These are phyloP conservation scores for Blennius ocellaris DNA, from an alignment of 2,113 vertebrate genomes.

Conservation along the genomic window DNA sequence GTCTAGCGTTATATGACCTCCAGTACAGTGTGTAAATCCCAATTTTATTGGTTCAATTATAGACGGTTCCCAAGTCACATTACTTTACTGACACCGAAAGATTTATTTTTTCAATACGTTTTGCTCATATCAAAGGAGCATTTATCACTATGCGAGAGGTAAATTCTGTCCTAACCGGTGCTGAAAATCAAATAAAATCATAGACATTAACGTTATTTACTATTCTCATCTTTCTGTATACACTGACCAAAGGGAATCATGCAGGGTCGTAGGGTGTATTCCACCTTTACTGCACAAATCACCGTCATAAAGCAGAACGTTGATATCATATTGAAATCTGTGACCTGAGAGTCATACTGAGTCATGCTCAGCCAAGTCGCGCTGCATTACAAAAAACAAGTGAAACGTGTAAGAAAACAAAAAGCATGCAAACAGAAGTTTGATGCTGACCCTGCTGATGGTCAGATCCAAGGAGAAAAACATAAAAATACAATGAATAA, in stretches of 20 bases:
- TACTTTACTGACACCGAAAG: too few species aligned
- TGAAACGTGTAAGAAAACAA: constrained; percentile 47
- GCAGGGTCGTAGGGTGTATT: too few species aligned
- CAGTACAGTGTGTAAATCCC: too few species aligned
- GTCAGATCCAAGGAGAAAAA: constrained; percentile 16
- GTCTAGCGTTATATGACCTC: too few species aligned
- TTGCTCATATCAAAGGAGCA: too few species aligned
- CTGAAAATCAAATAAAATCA: too few species aligned
- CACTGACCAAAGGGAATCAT: not conserved
- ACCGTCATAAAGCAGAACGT: constrained; percentile 23
- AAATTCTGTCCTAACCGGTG: too few species aligned
- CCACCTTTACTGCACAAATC: constrained; percentile 31
- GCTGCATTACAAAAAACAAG: constrained; percentile 36
- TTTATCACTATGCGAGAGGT: too few species aligned
- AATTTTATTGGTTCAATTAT: too few species aligned
- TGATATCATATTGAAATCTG: constrained; percentile 49
- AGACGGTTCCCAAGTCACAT: too few species aligned
- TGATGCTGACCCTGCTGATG: constrained; percentile 13
- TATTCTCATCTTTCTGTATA: not conserved
- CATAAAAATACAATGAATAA: constrained; percentile 12
- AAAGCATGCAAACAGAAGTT: constrained; percentile 22
- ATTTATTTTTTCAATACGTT: too few species aligned
- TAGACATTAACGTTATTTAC: not conserved
- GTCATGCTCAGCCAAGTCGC: constrained; percentile 45
- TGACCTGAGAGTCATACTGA: constrained; percentile 51